Base-by-base conservation (phyloP, 2,113 vertebrate genomes). In the Crotalus viridis region DNA sequence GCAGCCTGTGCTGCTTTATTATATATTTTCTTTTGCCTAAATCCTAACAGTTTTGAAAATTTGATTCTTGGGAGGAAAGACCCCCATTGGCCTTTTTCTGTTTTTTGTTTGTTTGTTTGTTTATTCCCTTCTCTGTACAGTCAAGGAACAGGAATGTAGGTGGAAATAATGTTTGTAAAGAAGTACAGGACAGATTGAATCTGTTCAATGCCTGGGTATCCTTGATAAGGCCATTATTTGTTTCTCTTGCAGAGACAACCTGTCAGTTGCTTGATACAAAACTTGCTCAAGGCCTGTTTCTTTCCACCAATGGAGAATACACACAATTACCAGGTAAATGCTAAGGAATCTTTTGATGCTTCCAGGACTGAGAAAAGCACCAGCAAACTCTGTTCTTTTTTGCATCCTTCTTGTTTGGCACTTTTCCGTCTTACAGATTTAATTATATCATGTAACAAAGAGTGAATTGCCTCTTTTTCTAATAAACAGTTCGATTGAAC, bases 171-270 rank as follows among this genome's bases (percentile, higher is more conserved):
- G 4, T 55, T 22, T 0, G 0, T 28, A 92, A 5, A 61, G n/a
- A 59, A 46, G 28, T 46, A n/a, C 5, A 3, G 0, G 0, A 3
- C n/a, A 91, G 43, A 24, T 92, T 87, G 43, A 6, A 88, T 93
- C 81, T 94, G 51, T 91, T 93, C 46, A 59, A 48, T 64, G 74
- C 21, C 19, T 94, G 15, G 48, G 92, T 90, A 48, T 93, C 22
- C 10, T 69, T 88, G 2, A 33, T 92, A 69, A 57, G 69, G 39
- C 1, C 1, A 26, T 87, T 46, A 5, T 85, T 87, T 93, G 89
- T 48, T 93, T 93, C 90, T 93, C 87, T 88, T 81, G 54, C 85
- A 81, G 90, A 88, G 90, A 88, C 94, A 94, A 56, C 24, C 52
- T 81, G 54, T 55, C 54, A 90, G 88, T 51, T 90, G 54, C 43